A percentile compares a stretch with the other conserved stretches of the same genome.
Conservation (phyloP, 2,113 vertebrate species). For the Naja naja region DNA sequence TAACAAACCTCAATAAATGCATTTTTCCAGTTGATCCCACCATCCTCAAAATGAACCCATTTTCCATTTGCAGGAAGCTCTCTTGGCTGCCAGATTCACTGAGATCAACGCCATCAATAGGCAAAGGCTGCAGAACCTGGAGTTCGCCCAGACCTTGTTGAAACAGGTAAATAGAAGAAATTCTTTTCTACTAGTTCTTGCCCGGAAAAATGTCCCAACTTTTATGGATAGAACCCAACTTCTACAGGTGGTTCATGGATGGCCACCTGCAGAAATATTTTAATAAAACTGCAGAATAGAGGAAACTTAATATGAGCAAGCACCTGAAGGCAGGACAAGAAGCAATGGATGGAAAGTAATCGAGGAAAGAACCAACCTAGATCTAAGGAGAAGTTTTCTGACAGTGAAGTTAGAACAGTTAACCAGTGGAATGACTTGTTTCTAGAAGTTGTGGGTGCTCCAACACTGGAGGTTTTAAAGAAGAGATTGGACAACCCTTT, state of each 20-base stretch:
- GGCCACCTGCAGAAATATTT: neutral
- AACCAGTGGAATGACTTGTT: neutral
- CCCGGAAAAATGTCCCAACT: neutral
- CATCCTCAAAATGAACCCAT: neutral
- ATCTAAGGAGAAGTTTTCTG: neutral
- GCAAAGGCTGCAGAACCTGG: constrained; percentile 87
- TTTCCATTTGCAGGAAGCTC: constrained; percentile 77
- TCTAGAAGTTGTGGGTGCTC: neutral
- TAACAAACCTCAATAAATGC: neutral
- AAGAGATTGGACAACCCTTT: neutral
- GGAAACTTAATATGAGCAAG: neutral
- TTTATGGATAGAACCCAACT: neutral
- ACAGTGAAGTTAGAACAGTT: neutral
- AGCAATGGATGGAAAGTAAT: neutral
- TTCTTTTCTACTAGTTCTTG: neutral
- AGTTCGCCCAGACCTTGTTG: constrained; percentile 87
- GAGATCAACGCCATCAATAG: constrained; percentile 88
- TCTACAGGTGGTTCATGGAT: neutral
- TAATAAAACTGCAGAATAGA: neutral
- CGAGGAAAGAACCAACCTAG: neutral
- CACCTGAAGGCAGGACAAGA: neutral
- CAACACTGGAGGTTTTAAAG: neutral
- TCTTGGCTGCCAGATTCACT: constrained; percentile 86
- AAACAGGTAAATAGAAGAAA: constrained; percentile 77
- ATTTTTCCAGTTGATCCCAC: neutral